These are phyloP conservation scores for Colaptes auratus DNA, from an alignment of 2,113 vertebrate genomes.

Conservation along the genomic window DNA sequence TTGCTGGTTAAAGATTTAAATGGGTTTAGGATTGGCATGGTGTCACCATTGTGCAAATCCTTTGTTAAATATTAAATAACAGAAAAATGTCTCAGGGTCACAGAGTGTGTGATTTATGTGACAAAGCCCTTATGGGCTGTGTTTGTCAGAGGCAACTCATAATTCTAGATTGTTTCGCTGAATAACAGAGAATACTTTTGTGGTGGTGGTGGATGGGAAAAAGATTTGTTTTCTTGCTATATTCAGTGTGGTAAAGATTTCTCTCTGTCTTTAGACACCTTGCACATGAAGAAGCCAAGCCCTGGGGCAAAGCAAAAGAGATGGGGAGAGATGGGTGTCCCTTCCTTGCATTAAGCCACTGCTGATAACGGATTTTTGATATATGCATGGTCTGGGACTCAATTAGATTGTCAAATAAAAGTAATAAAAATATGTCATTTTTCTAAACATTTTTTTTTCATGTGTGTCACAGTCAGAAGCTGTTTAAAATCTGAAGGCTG, in stretches of 20 bases:
- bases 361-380: slow-evolving; percentile 21
- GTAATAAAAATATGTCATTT: slow-evolving; percentile 37
- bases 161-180: slow-evolving; percentile 48
- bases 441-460: slow-evolving; percentile 3
- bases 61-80: slow-evolving; percentile 71
- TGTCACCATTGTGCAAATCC: slow-evolving; percentile 68
- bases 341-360: neutral
- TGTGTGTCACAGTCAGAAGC: neutral
- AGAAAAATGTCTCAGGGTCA: slow-evolving; percentile 66
- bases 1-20: slow-evolving; percentile 69
- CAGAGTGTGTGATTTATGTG: slow-evolving; percentile 64
- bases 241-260: slow-evolving; percentile 17
- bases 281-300: slow-evolving; percentile 36
- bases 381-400: neutral
- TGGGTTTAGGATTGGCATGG: slow-evolving; percentile 72
- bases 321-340: neutral
- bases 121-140: slow-evolving; percentile 64
- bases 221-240: slow-evolving; percentile 47
- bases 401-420: slow-evolving; percentile 43
- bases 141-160: slow-evolving; percentile 65
- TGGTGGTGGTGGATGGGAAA: slow-evolving; percentile 44
- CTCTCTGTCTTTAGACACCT: slow-evolving; percentile 55
- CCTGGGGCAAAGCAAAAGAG: slow-evolving; percentile 16
- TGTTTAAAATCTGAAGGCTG: slow-evolving; percentile 16
- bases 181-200: slow-evolving; percentile 63